Conservation (phyloP, 2,888 invertebrate genomes). For the Parochlus steinenii region DNA sequence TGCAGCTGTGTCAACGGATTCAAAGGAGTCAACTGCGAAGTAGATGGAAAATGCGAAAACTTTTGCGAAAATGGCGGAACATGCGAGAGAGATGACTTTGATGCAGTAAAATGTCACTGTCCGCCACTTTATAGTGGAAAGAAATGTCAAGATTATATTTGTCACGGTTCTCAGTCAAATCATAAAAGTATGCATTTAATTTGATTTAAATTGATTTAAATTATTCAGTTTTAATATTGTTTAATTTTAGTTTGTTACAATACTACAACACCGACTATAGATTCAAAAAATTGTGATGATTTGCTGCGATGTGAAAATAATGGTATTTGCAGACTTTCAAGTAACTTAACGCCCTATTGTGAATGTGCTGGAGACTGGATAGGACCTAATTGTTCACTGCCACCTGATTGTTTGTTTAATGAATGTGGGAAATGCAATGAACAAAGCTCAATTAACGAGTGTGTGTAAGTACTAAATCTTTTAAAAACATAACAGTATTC, state of each 20-base stretch:
- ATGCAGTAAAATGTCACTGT: slow-evolving; percentile 30
- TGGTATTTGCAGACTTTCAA: slow-evolving; percentile 40
- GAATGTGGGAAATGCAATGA: slow-evolving; percentile 26
- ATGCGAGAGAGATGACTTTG: slow-evolving; percentile 11
- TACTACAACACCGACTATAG: too few species aligned
- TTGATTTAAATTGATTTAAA: slow-evolving; percentile 38
- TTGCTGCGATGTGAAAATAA: slow-evolving; percentile 33
- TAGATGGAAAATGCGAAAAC: slow-evolving; percentile 18
- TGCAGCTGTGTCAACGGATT: slow-evolving; percentile 21
- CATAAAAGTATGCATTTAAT: slow-evolving; percentile 29
- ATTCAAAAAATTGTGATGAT: too few species aligned
- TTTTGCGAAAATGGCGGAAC: slow-evolving; percentile 36
- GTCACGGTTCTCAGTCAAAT: slow-evolving; percentile 30
- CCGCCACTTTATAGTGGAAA: slow-evolving; percentile 29
- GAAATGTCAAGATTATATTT: slow-evolving; percentile 20
- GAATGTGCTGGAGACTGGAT: slow-evolving; percentile 39
- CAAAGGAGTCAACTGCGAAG: slow-evolving; percentile 7
- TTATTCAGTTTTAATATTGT: too few species aligned
- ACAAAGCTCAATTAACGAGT: slow-evolving; percentile 29
- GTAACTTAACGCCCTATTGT: slow-evolving; percentile 34
- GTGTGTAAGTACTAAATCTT: slow-evolving; percentile 20
- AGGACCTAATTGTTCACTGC: slow-evolving; percentile 37
- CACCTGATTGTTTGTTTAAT: slow-evolving; percentile 24
- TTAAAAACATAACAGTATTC: slow-evolving; percentile 14
- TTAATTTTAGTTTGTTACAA: too few species aligned